phyloP scores from a whole-genome alignment of 2,797 vertebrate species.

The Chrosomus eos region DNA sequence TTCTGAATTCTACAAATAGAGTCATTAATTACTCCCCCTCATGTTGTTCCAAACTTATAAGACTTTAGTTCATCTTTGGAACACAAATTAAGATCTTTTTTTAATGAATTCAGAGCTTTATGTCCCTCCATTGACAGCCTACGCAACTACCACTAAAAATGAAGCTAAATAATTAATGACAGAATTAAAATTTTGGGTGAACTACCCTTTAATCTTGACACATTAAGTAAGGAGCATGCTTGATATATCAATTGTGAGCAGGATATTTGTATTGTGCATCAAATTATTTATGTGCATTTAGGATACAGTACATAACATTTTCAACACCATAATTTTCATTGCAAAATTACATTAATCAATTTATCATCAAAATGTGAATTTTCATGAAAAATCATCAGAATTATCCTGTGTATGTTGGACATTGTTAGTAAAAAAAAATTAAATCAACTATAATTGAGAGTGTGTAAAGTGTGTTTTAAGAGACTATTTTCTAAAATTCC shows the following conservation, averaged over 20 bases:
- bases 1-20: neutral
- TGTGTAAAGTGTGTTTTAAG: neutral
- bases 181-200: rapidly evolving
- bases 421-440: neutral
- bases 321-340: neutral
- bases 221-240: neutral
- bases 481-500: neutral
- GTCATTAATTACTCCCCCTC: no score
- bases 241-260: neutral
- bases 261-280: neutral
- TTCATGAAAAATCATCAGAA: neutral
- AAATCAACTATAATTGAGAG: neutral
- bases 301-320: neutral
- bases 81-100: no score
- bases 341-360: neutral
- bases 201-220: neutral
- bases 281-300: neutral
- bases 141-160: no score
- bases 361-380: neutral
- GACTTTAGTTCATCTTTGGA: no score
- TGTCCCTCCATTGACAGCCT: no score
- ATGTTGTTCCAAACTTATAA: no score
- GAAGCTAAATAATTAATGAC: neutral
- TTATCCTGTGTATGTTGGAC: neutral
- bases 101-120: no score